phyloP scores from a whole-genome alignment of 2,797 vertebrate species.

The Alca torda region DNA sequence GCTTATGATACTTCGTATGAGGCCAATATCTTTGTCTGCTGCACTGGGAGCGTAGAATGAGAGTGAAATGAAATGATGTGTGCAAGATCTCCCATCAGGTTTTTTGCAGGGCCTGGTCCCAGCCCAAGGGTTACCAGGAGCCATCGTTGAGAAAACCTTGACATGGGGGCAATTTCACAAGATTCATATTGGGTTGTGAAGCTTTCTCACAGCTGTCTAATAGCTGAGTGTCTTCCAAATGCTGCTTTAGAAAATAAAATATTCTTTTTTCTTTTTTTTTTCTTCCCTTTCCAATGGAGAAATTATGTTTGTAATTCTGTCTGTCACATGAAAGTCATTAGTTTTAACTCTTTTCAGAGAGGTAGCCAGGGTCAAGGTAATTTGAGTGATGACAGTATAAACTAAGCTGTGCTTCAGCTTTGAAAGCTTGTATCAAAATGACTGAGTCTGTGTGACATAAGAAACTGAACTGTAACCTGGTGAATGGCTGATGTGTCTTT shows the following conservation, averaged over 20 bases:
- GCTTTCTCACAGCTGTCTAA: neutral
- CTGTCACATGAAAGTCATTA: neutral
- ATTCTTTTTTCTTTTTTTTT: neutral
- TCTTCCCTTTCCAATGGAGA: neutral
- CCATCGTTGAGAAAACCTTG: neutral
- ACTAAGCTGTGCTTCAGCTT: neutral
- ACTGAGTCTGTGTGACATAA: neutral
- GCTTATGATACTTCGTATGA: neutral
- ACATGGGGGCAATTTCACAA: neutral
- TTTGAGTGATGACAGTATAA: neutral
- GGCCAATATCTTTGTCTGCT: neutral
- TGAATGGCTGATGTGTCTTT: neutral
- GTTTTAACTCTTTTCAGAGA: neutral
- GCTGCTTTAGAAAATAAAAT: neutral
- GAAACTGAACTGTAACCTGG: neutral
- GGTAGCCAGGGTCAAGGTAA: neutral
- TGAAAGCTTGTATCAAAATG: neutral
- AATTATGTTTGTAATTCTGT: neutral
- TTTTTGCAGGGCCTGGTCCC: neutral
- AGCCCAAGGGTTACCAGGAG: neutral
- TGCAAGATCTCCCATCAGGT: neutral
- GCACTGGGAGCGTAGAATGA: rapidly evolving
- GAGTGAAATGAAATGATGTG: neutral
- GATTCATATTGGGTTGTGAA: neutral
- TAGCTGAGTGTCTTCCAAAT: neutral